These are phyloP conservation scores for Dryadula phaetusa DNA, from an alignment of 2,888 invertebrate species.

Conservation along the genomic window DNA sequence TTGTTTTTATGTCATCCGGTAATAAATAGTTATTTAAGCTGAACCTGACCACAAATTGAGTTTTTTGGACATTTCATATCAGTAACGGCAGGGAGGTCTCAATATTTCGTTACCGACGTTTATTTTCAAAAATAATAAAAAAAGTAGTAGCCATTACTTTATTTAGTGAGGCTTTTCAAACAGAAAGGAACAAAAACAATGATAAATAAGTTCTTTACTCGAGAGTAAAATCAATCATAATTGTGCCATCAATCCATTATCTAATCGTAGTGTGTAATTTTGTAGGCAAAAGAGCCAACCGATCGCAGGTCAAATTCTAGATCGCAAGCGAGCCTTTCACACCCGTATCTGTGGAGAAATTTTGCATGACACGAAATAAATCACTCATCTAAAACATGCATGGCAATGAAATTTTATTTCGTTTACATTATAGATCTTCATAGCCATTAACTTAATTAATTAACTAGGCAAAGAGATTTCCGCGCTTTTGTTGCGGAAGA, in stretches of 20 bases:
- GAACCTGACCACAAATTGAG: constrained; percentile 46
- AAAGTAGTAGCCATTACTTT: background rate
- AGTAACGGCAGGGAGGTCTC: background rate
- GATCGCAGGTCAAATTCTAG: constrained; percentile 45
- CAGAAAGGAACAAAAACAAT: background rate
- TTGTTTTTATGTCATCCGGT: constrained; percentile 53
- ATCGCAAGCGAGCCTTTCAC: constrained; percentile 45
- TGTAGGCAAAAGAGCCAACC: constrained; percentile 46
- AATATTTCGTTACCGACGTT: background rate
- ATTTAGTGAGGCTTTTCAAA: background rate
- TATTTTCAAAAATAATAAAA: background rate
- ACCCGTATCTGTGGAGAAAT: constrained; percentile 50
- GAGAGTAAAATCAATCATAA: constrained; percentile 46
- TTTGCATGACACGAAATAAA: constrained; percentile 40
- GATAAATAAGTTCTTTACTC: constrained; percentile 7
- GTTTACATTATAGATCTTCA: constrained; percentile 1
- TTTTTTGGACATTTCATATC: constrained; percentile 31
- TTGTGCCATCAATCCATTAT: constrained; percentile 42
- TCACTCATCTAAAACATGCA: constrained; percentile 27
- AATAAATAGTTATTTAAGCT: constrained; percentile 47
- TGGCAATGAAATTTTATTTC: constrained; percentile 21
- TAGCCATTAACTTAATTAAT: constrained; percentile 12
- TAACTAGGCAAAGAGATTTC: background rate
- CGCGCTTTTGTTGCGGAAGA: too few relatives aligned
- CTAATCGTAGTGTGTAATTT: constrained; percentile 47